Conservation (phyloP, 2,113 vertebrate species). For the Callionymus lyra region DNA sequence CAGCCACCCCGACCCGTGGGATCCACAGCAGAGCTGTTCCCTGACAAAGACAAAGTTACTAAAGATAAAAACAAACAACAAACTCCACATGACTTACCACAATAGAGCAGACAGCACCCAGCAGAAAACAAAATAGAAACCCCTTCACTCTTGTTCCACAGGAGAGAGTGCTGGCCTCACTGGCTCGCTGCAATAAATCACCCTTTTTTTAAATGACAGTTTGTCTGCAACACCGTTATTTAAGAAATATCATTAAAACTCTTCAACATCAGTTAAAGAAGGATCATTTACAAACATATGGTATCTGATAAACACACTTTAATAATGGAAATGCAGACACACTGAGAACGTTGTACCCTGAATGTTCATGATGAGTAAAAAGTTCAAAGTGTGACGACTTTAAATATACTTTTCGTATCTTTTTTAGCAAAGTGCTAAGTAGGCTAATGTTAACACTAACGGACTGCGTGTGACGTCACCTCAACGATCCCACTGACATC, state of each 20-base stretch:
- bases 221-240: neutral
- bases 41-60: constrained; percentile 31
- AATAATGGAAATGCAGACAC: neutral
- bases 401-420: neutral
- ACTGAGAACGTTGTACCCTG: neutral
- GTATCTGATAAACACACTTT: neutral
- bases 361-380: neutral
- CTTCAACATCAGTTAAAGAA: neutral
- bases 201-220: neutral
- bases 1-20: constrained; percentile 42
- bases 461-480: constrained; percentile 48
- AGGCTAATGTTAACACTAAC: neutral
- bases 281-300: neutral
- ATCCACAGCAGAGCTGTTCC: constrained; percentile 63
- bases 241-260: neutral
- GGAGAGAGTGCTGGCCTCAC: constrained; percentile 52
- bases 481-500: constrained; percentile 69
- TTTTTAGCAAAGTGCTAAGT: neutral
- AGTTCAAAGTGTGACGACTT: neutral
- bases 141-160: constrained; percentile 66
- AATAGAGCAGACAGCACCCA: constrained; percentile 51
- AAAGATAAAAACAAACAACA: neutral
- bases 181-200: constrained; percentile 46
- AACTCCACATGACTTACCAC: constrained; percentile 43
- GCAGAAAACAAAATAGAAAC: constrained; percentile 56